These are phyloP conservation scores for Lethocerus indicus DNA, from an alignment of 1,140 invertebrate genomes.

Conservation along the genomic window DNA sequence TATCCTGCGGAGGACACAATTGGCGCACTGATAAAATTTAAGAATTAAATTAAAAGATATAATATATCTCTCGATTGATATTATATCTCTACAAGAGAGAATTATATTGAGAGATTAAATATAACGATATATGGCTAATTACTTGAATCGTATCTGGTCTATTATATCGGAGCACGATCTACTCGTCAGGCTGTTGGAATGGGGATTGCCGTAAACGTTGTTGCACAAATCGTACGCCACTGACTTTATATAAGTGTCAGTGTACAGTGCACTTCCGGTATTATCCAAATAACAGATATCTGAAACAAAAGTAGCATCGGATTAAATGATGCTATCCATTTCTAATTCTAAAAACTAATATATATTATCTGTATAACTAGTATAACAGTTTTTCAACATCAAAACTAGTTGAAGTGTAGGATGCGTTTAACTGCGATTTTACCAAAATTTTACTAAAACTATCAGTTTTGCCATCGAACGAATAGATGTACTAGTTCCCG, in stretches of 20 bases:
- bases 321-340: too few relatives aligned
- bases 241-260: slow-evolving; percentile 49
- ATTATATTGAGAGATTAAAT: not conserved
- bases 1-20: slow-evolving; percentile 37
- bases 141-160: slow-evolving; percentile 65
- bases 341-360: too few relatives aligned
- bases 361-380: too few relatives aligned
- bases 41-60: not conserved
- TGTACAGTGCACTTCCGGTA: slow-evolving; percentile 72
- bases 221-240: slow-evolving; percentile 43
- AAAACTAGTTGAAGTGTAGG: too few relatives aligned
- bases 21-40: slow-evolving; percentile 4
- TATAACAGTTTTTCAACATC: too few relatives aligned
- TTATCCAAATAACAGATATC: slow-evolving; percentile 76
- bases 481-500: too few relatives aligned
- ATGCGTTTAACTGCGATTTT: too few relatives aligned
- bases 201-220: slow-evolving; percentile 76
- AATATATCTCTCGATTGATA: not conserved
- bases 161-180: slow-evolving; percentile 58
- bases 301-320: slow-evolving; percentile 20
- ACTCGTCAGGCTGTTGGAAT: slow-evolving; percentile 50
- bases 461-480: too few relatives aligned
- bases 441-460: too few relatives aligned
- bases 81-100: not conserved
- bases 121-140: slow-evolving; percentile 18